Conservation (phyloP, 2,113 vertebrate species). For the Phyllostomus hastatus region DNA sequence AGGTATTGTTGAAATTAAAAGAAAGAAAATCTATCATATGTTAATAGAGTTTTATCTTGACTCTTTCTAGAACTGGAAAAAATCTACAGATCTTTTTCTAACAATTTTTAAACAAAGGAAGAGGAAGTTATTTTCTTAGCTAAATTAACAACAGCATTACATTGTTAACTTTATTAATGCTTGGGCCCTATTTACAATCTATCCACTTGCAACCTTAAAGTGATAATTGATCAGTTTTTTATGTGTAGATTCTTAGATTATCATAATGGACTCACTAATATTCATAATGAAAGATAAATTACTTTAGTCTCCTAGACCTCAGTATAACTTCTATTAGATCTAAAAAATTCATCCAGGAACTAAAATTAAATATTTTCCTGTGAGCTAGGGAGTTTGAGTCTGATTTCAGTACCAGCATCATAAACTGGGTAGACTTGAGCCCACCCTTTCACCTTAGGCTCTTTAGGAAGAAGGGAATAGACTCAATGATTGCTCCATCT, state of each 20-base stretch:
- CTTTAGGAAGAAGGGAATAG: background rate
- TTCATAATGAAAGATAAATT: background rate
- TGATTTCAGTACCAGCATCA: background rate
- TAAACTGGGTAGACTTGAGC: background rate
- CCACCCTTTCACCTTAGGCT: background rate
- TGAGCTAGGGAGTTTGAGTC: background rate
- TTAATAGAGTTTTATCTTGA: background rate
- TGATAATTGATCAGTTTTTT: background rate
- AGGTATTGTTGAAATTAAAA: background rate
- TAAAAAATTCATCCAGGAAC: background rate
- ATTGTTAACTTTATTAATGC: background rate
- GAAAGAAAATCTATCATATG: background rate
- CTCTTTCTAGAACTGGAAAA: background rate
- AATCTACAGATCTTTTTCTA: background rate
- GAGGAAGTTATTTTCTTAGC: background rate
- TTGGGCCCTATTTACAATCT: background rate
- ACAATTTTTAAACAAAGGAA: background rate
- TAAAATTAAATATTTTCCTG: background rate
- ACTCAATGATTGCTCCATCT: background rate
- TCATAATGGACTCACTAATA: background rate
- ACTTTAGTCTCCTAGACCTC: background rate
- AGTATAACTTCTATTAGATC: background rate
- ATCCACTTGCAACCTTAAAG: background rate
- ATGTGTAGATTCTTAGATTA: background rate
- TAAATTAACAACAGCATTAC: background rate